Evolutionary conservation across 2,113 vertebrate species (phyloP).

Genomic region (Okapia johnstoni): DNA sequence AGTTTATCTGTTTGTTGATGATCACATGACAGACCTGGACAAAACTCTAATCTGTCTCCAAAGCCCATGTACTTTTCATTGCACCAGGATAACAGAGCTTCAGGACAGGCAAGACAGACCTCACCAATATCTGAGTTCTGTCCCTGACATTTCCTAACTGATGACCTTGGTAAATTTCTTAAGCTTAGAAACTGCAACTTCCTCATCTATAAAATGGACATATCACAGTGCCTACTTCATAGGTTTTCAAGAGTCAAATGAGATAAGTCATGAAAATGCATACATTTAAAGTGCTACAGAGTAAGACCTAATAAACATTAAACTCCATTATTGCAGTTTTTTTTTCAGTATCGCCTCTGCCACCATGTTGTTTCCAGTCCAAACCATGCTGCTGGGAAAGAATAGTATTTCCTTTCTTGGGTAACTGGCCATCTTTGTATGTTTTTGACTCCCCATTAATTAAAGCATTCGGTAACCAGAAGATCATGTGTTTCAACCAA

Average conservation of each 20-base stretch:
- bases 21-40: neutral
- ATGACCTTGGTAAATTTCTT: neutral
- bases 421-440: neutral
- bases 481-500: neutral
- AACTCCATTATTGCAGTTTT: neutral
- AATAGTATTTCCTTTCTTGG: neutral
- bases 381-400: neutral
- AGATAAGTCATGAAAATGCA: neutral
- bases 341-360: neutral
- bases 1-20: neutral
- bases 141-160: neutral
- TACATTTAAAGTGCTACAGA: neutral
- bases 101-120: neutral
- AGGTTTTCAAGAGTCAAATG: constrained; percentile 8
- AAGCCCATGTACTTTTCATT: fast-evolving
- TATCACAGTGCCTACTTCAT: neutral
- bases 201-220: neutral
- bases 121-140: neutral
- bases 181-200: neutral
- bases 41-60: neutral
- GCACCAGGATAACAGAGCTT: neutral
- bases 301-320: neutral
- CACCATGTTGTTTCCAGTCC: fast-evolving
- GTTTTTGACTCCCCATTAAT: constrained; percentile 15
- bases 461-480: neutral